Percentiles rank a stretch among this genome's conserved stretches.
phyloP scores from a whole-genome alignment of 2,797 vertebrate genomes.

The Acrocephalus scirpaceus region DNA sequence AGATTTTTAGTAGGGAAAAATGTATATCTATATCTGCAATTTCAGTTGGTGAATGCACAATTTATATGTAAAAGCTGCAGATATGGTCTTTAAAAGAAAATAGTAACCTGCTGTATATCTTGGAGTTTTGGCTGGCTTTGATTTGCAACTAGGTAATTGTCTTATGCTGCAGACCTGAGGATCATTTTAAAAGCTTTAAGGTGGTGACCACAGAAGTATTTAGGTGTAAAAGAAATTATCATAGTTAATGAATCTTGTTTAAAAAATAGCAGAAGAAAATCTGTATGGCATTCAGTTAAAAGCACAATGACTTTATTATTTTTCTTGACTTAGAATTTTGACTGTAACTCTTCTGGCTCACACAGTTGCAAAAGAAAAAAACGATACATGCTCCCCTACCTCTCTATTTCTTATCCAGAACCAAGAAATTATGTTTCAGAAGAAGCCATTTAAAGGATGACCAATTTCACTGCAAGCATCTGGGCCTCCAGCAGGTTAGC shows the following conservation, averaged over 20 bases:
- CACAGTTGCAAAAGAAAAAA: background rate
- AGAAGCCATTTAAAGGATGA: slow-evolving; percentile 67
- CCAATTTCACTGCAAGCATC: slow-evolving; percentile 65
- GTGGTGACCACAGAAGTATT: slow-evolving; percentile 17
- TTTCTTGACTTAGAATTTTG: slow-evolving; percentile 11
- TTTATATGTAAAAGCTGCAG: background rate
- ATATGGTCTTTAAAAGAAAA: background rate
- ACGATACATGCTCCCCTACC: background rate
- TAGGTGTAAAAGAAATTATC: slow-evolving; percentile 48
- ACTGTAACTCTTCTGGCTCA: slow-evolving; percentile 9
- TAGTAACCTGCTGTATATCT: background rate
- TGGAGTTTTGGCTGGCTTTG: background rate
- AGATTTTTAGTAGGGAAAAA: background rate
- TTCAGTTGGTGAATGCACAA: background rate
- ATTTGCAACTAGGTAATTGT: slow-evolving; percentile 31
- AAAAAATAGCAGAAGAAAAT: slow-evolving; percentile 58
- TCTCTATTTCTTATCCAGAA: slow-evolving; percentile 62
- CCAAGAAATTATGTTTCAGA: slow-evolving; percentile 73
- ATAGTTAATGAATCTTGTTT: slow-evolving; percentile 67
- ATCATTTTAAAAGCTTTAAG: slow-evolving; percentile 65
- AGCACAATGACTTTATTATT: slow-evolving; percentile 51
- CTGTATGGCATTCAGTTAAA: slow-evolving; percentile 33
- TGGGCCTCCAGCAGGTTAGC: slow-evolving; percentile 64
- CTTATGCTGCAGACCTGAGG: background rate
- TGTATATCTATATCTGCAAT: background rate